These are phyloP conservation scores for Pollimyrus isidori DNA, from an alignment of 2,113 vertebrate species.

Conservation along the genomic window DNA sequence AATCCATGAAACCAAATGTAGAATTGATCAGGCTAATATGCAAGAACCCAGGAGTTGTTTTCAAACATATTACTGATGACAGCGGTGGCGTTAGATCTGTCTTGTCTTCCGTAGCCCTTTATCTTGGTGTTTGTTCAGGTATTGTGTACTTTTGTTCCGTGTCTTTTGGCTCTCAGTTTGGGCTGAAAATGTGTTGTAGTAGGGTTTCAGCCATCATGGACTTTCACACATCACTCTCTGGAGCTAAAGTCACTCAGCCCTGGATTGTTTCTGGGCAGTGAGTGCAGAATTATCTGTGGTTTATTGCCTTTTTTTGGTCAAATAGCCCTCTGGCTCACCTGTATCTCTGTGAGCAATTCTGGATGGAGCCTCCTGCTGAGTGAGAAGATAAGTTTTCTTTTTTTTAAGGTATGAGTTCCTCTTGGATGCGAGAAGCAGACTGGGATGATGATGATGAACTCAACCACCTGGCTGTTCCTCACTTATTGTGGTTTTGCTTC, in stretches of 20 bases:
- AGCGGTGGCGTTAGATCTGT: neutral
- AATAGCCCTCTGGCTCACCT: neutral
- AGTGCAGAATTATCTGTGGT: neutral
- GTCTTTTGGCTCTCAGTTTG: neutral
- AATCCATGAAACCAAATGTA: neutral
- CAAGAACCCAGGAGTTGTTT: neutral
- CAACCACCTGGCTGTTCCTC: neutral
- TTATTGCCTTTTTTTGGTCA: neutral
- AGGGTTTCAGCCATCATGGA: neutral
- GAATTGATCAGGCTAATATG: neutral
- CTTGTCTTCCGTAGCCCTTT: neutral
- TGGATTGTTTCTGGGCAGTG: neutral
- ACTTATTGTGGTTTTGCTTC: neutral
- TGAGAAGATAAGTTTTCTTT: neutral
- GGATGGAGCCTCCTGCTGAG: neutral
- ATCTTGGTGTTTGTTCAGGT: neutral
- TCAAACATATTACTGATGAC: neutral
- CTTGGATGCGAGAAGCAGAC: neutral
- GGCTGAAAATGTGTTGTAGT: neutral
- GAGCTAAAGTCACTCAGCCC: neutral
- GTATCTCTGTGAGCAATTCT: neutral
- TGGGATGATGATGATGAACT: neutral
- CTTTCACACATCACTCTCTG: neutral
- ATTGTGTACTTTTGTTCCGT: neutral
- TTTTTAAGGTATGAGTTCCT: neutral